Conservation (phyloP, 2,797 vertebrate species). For the Microctenopoma stevenorrisi region DNA sequence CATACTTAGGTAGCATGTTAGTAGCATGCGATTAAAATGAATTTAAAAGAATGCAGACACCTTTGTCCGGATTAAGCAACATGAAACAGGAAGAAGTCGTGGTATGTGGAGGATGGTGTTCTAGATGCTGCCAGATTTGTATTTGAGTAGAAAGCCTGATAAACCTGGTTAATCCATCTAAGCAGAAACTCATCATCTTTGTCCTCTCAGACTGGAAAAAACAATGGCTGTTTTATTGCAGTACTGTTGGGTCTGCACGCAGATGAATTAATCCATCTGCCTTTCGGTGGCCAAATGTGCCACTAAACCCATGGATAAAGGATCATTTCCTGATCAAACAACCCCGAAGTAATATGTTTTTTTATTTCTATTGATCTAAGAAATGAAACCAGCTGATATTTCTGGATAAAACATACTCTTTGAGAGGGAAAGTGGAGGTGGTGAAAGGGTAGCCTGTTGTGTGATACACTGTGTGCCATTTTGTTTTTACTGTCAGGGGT, state of each 20-base stretch:
- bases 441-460: constrained; percentile 16
- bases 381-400: constrained; percentile 47
- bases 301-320: constrained; percentile 46
- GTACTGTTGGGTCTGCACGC: constrained; percentile 28
- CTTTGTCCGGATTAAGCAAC: neutral
- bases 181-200: constrained; percentile 63
- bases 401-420: constrained; percentile 23
- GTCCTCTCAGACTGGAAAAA: constrained; percentile 47
- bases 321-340: constrained; percentile 40
- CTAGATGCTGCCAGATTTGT: constrained; percentile 37
- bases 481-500: constrained; percentile 12
- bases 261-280: constrained; percentile 58
- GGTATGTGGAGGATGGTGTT: constrained; percentile 14
- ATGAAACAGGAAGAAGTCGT: neutral
- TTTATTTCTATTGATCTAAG: constrained; percentile 54
- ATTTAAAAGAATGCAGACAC: neutral
- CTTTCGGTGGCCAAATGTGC: constrained; percentile 21
- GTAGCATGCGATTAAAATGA: neutral
- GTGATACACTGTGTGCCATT: constrained; percentile 5
- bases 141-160: constrained; percentile 38
- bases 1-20: neutral
- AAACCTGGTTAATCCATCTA: constrained; percentile 64
- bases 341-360: constrained; percentile 45
- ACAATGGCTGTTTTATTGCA: constrained; percentile 51
- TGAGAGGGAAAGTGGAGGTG: neutral